Percentiles rank a stretch among this genome's conserved stretches.
Conservation (phyloP, 2,113 vertebrate species). For the Collichthys lucidus region DNA sequence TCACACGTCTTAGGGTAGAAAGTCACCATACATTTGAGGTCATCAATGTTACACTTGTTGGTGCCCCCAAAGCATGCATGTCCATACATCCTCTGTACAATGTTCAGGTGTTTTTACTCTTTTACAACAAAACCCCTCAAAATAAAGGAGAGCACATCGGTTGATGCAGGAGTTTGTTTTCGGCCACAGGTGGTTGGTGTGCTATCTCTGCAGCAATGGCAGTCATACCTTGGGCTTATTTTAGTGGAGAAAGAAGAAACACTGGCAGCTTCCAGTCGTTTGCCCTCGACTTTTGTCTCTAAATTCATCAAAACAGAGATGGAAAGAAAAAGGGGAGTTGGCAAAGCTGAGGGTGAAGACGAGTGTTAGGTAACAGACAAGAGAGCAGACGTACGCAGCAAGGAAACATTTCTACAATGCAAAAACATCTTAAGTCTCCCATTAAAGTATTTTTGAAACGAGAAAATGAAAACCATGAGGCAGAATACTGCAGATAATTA, state of each 20-base stretch:
- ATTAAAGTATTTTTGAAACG: background rate
- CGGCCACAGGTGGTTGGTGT: conserved; percentile 44
- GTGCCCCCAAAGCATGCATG: conserved; percentile 68
- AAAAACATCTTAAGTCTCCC: background rate
- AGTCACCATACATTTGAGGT: conserved; percentile 77
- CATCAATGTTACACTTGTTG: conserved; percentile 63
- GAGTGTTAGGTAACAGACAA: conserved; percentile 57
- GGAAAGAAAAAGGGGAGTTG: conserved; percentile 67
- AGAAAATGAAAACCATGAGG: background rate
- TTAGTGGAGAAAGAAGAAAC: conserved; percentile 85
- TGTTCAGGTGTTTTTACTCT: conserved; percentile 27
- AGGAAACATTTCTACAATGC: conserved; percentile 21
- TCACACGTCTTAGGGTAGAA: conserved; percentile 70
- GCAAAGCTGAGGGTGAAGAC: conserved; percentile 66
- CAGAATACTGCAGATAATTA: background rate
- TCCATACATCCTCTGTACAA: conserved; percentile 60
- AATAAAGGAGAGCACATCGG: conserved; percentile 61
- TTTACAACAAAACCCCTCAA: conserved; percentile 59
- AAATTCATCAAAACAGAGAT: conserved; percentile 84
- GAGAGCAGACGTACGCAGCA: conserved; percentile 16
- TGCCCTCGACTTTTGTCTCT: conserved; percentile 83
- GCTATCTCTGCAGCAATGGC: conserved; percentile 52
- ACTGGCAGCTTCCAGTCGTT: conserved; percentile 82
- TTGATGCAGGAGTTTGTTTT: conserved; percentile 13
- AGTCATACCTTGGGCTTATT: conserved; percentile 68